Conservation (phyloP, 2,888 invertebrate genomes). For the Dysmachus trigonus region DNA sequence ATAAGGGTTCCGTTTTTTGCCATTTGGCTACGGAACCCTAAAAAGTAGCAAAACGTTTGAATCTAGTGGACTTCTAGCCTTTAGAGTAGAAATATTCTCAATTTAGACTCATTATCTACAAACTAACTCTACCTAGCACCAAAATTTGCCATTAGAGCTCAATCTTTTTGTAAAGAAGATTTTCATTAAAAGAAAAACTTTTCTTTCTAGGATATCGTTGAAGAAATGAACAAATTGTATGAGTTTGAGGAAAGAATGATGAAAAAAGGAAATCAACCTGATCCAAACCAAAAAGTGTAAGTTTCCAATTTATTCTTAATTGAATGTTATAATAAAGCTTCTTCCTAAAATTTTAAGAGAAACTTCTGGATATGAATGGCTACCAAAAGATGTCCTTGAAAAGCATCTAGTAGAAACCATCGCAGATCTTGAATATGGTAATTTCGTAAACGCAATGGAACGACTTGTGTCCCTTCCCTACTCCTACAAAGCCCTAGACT, state of each 20-base stretch:
- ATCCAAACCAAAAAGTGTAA: conserved; percentile 70
- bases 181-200: no score
- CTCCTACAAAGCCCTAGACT: conserved; percentile 75
- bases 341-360: conserved; percentile 57
- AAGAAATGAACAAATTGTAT: conserved; percentile 73
- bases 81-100: no score
- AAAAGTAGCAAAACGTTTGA: no score
- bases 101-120: no score
- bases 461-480: conserved; percentile 77
- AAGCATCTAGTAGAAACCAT: conserved; percentile 73
- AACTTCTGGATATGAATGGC: conserved; percentile 70
- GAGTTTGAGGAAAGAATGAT: conserved; percentile 77
- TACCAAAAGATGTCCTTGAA: conserved; percentile 74
- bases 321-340: background rate
- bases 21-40: no score
- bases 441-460: conserved; percentile 77
- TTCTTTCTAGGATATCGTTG: conserved; percentile 71
- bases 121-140: no score
- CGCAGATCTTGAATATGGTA: conserved; percentile 74
- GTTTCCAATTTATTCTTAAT: conserved; percentile 52
- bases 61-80: no score
- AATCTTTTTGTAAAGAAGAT: no score
- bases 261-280: conserved; percentile 70
- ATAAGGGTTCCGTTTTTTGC: no score
- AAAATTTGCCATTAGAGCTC: no score